Percentiles rank a stretch among this genome's conserved stretches.
These are phyloP conservation scores for Bombus pyrosoma DNA, from an alignment of 1,140 invertebrate species.

Conservation along the genomic window DNA sequence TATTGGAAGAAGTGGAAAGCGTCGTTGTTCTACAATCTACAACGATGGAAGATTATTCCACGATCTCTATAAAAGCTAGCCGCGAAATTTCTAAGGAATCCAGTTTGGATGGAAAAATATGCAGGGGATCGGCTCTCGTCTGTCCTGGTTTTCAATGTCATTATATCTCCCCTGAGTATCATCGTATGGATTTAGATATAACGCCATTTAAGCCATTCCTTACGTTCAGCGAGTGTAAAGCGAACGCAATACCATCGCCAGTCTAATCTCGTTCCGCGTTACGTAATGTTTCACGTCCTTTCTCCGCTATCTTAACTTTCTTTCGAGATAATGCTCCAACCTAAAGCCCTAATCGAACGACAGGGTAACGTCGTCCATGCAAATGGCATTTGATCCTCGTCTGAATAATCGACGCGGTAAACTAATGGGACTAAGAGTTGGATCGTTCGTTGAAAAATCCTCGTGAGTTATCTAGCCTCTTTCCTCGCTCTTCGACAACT, in stretches of 20 bases:
- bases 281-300: constrained; percentile 4
- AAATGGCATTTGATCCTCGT: too few relatives aligned
- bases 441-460: constrained; percentile 19
- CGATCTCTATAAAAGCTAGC: neutral
- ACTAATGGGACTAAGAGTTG: neutral
- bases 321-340: too few relatives aligned
- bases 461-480: neutral
- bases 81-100: constrained; percentile 32
- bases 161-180: constrained; percentile 1
- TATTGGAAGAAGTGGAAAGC: neutral
- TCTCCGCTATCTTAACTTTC: neutral
- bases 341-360: too few relatives aligned
- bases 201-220: neutral
- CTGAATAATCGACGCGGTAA: too few relatives aligned
- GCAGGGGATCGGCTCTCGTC: neutral
- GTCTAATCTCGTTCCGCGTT: neutral
- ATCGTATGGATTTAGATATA: too few relatives aligned
- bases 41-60: neutral
- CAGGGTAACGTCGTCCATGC: too few relatives aligned
- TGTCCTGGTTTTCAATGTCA: neutral
- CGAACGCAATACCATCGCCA: neutral
- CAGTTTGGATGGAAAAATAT: too few relatives aligned
- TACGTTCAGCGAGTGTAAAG: neutral
- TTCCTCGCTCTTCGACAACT: neutral
- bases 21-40: constrained; percentile 4